phyloP scores from a whole-genome alignment of 2,113 vertebrate species.

The Hyperopisus bebe region DNA sequence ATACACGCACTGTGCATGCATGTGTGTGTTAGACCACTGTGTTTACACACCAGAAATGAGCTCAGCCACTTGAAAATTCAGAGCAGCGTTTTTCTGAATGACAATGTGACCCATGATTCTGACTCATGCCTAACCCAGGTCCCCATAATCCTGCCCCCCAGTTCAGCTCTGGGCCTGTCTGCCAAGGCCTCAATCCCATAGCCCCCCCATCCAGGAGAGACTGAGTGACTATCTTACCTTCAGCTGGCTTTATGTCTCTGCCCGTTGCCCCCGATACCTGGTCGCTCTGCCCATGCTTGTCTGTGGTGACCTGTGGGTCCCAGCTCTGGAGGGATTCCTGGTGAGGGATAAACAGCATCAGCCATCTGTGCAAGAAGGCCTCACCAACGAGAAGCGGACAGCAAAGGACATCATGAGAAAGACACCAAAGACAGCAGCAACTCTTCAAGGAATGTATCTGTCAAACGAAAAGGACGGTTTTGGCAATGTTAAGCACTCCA shows the following conservation, averaged over 20 bases:
- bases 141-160: conserved; percentile 47
- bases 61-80: background rate
- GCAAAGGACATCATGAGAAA: background rate
- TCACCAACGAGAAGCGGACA: background rate
- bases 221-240: conserved; percentile 48
- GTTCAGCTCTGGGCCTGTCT: background rate
- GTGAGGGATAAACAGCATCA: conserved; percentile 21
- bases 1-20: background rate
- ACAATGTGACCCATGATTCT: conserved; percentile 10
- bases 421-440: background rate
- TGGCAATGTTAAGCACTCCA: background rate
- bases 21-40: background rate
- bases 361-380: background rate
- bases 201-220: background rate
- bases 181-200: background rate
- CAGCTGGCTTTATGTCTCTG: conserved; percentile 40
- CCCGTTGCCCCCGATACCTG: conserved; percentile 34
- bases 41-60: background rate
- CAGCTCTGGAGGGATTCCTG: conserved; percentile 41
- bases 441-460: background rate
- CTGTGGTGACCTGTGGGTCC: conserved; percentile 34
- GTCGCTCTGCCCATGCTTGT: conserved; percentile 38
- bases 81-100: background rate
- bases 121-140: conserved; percentile 49
- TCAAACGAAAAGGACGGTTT: background rate